Evolutionary conservation across 2,888 invertebrate genomes (phyloP), one percentile per base, ranked within the genome.

Genomic region (Netelia inedita): DNA sequence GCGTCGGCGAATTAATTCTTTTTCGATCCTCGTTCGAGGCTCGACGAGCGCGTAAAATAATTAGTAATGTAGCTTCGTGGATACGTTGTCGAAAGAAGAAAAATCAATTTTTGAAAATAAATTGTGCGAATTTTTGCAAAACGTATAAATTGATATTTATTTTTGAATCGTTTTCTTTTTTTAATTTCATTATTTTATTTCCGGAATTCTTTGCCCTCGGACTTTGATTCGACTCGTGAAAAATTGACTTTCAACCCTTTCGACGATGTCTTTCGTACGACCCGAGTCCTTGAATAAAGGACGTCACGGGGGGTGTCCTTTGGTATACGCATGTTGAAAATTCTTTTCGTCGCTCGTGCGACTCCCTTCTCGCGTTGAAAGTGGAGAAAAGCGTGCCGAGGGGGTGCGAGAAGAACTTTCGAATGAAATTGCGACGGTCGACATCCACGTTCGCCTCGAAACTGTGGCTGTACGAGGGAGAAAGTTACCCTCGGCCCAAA

Each of bases 401-500:
- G 57, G 43, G 43, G 2, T 19, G n/a, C 2, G 0, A 2, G 28
- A 61, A 11, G 2, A 61, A 59, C 23, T 66, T 65, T 57, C 69
- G n/a, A 61, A 66, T 50, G 83, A 85, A 80, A 83, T 61, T 83
- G 35, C 14, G 46, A 11, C 2, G 53, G 71, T 74, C 63, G 19
- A 9, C 72, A 46, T 53, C 43, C 75, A 21, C 43, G 53, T 21
- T 43, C 19, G 23, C 8, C 14, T 16, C 59, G 63, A 75, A 16
- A 2, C 14, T 43, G 21, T n/a, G n/a, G n/a, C n/a, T n/a, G 63
- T 19, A n/a, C 53, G 19, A 57, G 55, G 35, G 46, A 23, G 46
- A 46, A 89, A 89, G 85, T 88, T 82, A 83, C 73, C 28, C 53
- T 82, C 71, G 83, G 69, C 2, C 66, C 66, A 53, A 59, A 81